Percentiles rank a stretch among this genome's conserved stretches.
phyloP scores from a whole-genome alignment of 2,888 invertebrate species.

The Callinectes sapidus region DNA sequence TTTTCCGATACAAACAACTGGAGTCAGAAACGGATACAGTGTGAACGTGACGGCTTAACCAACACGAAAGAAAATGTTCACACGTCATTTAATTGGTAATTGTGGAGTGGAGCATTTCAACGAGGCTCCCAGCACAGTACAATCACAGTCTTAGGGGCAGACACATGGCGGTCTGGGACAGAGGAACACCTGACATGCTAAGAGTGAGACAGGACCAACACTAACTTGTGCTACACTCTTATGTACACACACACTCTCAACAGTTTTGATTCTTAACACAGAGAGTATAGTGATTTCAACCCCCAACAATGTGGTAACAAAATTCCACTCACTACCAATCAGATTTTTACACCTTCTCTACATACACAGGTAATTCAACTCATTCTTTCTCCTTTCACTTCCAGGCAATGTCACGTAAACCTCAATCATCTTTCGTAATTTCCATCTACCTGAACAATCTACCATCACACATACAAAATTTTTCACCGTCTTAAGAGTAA shows the following conservation, averaged over 20 bases:
- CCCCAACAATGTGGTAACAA: neutral
- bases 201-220: neutral
- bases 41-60: neutral
- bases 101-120: neutral
- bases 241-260: neutral
- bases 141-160: neutral
- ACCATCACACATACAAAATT: neutral
- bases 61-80: neutral
- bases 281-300: neutral
- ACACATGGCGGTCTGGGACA: neutral
- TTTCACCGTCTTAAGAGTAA: neutral
- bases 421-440: neutral
- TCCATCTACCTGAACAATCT: neutral
- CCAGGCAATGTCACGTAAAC: neutral
- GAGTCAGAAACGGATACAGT: neutral
- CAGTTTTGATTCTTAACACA: constrained; percentile 8
- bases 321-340: neutral
- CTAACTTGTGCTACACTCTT: neutral
- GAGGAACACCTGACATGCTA: neutral
- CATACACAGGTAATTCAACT: neutral
- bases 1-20: neutral
- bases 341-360: neutral
- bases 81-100: neutral
- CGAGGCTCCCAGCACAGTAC: neutral
- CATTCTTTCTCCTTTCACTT: neutral